Base-by-base conservation (phyloP, 1,140 invertebrate genomes). In the Megalopta genalis region DNA sequence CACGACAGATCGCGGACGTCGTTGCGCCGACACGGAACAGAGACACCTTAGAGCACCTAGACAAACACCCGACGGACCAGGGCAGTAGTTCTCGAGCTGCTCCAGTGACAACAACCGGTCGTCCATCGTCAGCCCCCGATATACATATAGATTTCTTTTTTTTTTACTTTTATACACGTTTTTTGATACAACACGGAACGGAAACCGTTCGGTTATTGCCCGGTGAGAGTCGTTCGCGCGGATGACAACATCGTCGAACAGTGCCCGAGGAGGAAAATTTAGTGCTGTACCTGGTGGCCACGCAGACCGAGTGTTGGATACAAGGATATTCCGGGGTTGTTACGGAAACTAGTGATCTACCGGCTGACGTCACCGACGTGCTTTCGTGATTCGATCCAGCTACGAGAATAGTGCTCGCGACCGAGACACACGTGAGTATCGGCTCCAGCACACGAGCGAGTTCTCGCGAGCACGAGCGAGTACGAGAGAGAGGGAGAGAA, bases 141-240 rank as follows among this genome's bases (percentile, higher is more conserved):
- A 46, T 12, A 46, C 42, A 46, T 12, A 12, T 46, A 46, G 42
- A 46, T 46, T 14, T 46, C 14, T 46, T 73, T 46, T 84, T 88
- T 88, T 87, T 88, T 84, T 86, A 86, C 81, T 87, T 87, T 88
- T 84, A 85, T 87, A 86, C 59, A 59, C 68, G 76, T 75, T 57
- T n/a, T n/a, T 54, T 42, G 46, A 39, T 25, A 37, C 37, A 12
- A 25, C 3, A 54, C 18, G n/a, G 4, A 37, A 23, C n/a, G 3
- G 9, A 46, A 42, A 54, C 18, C 16, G n/a, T 37, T 63, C 57
- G 46, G 25, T 37, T 46, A 46, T 68, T 18, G 23, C 52, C 8
- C 16, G 39, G 74, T 70, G 66, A 62, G 21, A 72, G 63, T 54
- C n/a, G n/a, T n/a, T 25, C n/a, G 18, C 83, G 83, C 77, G 82